Conservation (phyloP, 2,113 vertebrate species). For the Australoheros scitulus region DNA sequence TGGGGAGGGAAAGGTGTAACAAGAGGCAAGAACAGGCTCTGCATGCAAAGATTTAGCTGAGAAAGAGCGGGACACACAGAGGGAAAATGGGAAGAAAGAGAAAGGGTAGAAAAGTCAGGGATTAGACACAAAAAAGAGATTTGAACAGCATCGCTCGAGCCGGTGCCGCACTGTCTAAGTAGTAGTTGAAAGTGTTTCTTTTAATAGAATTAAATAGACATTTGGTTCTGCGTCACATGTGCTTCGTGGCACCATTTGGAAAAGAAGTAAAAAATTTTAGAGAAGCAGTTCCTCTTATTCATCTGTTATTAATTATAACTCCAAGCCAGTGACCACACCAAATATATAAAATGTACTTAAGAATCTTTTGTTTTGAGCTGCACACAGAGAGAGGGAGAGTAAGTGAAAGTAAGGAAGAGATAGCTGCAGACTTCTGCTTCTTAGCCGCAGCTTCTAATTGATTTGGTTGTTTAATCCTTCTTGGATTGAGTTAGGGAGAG, state of each 20-base stretch:
- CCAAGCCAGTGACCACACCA: conserved; percentile 36
- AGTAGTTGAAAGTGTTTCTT: conserved; percentile 28
- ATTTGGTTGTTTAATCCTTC: conserved; percentile 78
- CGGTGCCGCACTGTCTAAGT: conserved; percentile 25
- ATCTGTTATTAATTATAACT: conserved; percentile 40
- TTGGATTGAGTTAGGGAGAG: conserved; percentile 66
- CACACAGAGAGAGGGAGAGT: conserved; percentile 10
- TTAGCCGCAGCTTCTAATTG: conserved; percentile 74
- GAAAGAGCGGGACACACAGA: conserved; percentile 8
- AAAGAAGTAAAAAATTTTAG: not conserved
- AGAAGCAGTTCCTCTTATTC: conserved; percentile 32
- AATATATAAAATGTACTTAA: conserved; percentile 37
- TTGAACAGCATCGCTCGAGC: conserved; percentile 10
- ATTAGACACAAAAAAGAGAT: conserved; percentile 37
- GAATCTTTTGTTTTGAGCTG: conserved; percentile 53
- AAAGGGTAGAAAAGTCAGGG: conserved; percentile 35
- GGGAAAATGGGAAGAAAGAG: not conserved
- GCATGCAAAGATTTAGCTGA: conserved; percentile 43
- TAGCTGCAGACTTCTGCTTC: conserved; percentile 53
- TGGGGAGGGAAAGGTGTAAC: conserved; percentile 35
- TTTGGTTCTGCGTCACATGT: conserved; percentile 6
- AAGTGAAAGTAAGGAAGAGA: conserved; percentile 41
- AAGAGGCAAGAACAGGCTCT: conserved; percentile 27
- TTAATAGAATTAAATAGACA: conserved; percentile 49
- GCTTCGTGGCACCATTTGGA: not conserved